Evolutionary conservation across 2,113 vertebrate species (phyloP), one percentile per base, ranked within the genome.

Genomic region (Synchiropus splendidus): DNA sequence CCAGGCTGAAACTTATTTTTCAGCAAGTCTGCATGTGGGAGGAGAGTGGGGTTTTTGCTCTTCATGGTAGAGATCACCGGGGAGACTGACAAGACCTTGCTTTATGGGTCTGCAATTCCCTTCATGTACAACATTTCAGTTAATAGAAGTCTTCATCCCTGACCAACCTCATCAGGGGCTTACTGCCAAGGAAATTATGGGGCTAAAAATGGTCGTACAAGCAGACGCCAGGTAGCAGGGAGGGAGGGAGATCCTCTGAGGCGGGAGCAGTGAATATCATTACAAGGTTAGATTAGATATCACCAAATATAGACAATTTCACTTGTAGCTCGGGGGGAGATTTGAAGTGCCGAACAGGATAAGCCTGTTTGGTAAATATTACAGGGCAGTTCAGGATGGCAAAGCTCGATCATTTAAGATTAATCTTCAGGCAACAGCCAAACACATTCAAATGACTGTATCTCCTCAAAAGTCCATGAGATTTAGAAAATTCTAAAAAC

Each of bases 141-240:
- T 86, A 88, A 88, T 88, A 80, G 80, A 86, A 85, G 80, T 79
- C 82, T 82, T 84, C 83, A 86, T 84, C 81, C 84, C 76, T 83
- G 80, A 86, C 83, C 83, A 84, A 84, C 82, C 83, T 84, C 85
- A 85, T 88, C 85, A 86, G 72, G 71, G 74, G 80, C 75, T 80
- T 71, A 81, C 71, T 78, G 78, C 81, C 74, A 70, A 81, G 79
- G 72, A 85, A 85, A 86, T 85, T 72, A 84, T 83, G 63, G 71
- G 60, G 65, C 80, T 82, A 80, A 84, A 86, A 84, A 84, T 82
- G 81, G 58, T 66, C 55, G 67, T 63, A 66, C 36, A 37, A 60
- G 63, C 62, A 56, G 54, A 60, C 60, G 40, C 21, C 21, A 64
- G 55, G 59, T 58, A 68, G 61, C 45, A 36, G 35, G 43, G 35